phyloP scores from a whole-genome alignment of 1,140 invertebrate species.

The Gonioctena quinquepunctata region DNA sequence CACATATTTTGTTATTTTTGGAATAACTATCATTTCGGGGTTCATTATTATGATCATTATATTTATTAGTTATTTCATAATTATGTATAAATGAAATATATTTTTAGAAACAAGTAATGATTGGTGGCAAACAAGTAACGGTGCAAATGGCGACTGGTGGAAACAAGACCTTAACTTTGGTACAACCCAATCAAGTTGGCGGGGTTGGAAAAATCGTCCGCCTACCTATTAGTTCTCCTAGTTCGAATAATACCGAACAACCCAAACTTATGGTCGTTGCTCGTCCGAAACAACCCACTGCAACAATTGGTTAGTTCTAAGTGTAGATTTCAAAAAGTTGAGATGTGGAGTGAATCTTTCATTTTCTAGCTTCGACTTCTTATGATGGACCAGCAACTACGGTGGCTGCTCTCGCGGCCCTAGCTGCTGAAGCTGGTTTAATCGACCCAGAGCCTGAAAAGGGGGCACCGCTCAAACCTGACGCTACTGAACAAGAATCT shows the following conservation, averaged over 20 bases:
- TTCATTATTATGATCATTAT: background rate
- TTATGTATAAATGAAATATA: background rate
- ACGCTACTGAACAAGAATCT: slow-evolving; percentile 13
- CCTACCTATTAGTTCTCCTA: slow-evolving; percentile 53
- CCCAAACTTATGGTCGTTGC: slow-evolving; percentile 61
- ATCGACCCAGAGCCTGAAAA: slow-evolving; percentile 62
- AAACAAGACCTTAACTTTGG: slow-evolving; percentile 54
- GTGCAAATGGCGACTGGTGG: slow-evolving; percentile 55
- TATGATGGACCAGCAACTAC: slow-evolving; percentile 66
- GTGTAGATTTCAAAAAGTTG: too few relatives aligned
- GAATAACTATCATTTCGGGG: too few relatives aligned
- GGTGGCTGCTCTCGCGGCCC: slow-evolving; percentile 66
- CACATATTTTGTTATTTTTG: too few relatives aligned
- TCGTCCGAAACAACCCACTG: slow-evolving; percentile 60
- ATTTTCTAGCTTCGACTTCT: slow-evolving; percentile 56
- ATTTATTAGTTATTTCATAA: background rate
- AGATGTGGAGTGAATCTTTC: too few relatives aligned
- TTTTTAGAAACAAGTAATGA: slow-evolving; percentile 63
- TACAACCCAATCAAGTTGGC: slow-evolving; percentile 38
- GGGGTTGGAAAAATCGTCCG: slow-evolving; percentile 49
- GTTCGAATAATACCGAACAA: slow-evolving; percentile 45
- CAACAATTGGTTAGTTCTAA: slow-evolving; percentile 55
- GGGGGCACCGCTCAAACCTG: background rate
- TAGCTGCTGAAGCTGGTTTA: slow-evolving; percentile 67
- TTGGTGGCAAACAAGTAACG: slow-evolving; percentile 73